Base-by-base conservation (phyloP, 2,888 invertebrate genomes). In the Chymomyza amoena region DNA sequence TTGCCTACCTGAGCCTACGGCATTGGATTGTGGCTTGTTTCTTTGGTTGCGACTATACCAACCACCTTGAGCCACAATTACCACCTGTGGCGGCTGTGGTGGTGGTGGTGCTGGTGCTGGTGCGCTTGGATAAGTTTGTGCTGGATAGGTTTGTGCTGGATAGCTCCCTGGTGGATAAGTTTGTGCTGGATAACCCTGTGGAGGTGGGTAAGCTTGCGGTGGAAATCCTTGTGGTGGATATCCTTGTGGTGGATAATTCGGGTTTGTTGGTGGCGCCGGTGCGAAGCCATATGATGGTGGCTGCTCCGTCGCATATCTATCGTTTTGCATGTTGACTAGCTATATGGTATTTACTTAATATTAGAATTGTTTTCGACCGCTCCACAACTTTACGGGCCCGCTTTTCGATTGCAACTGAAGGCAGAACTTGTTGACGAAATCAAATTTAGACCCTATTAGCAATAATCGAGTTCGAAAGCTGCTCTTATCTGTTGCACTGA, bases 51-150 rank as follows among this genome's bases (percentile, higher is more conserved):
- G 66, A 4, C 28, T 66, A 6, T n/a, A 76, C 67, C 89, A 84
- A 7, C 80, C 75, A 0, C 1, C 20, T 9, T 72, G 70, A 9
- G 68, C 61, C 7, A 68, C 32, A 25, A 68, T 4, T 3, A 39
- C 9, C 1, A 90, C 61, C 20, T 87, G 79, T 4, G 90, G 77
- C 36, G 88, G 80, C 0, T 80, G 77, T 6, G 89, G 68, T 0
- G 83, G 5, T 18, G 4, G 4, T 18, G 54, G 0, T 45, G 54
- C 2, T 16, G 68, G 56, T n/a, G 68, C 51, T n/a, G 68, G 16
- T n/a, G 52, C 9, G 7, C 59, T 25, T 7, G 20, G 64, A 32
- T 61, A 69, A 16, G 13, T 59, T 5, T 60, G 72, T 16, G 66
- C 65, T 32, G 70, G 68, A n/a, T 54, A 54, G 18, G 9, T 80